A percentile compares a stretch with the other conserved stretches of the same genome.
Evolutionary conservation across 2,797 vertebrate genomes (phyloP).

Genomic region (Macropodus opercularis): DNA sequence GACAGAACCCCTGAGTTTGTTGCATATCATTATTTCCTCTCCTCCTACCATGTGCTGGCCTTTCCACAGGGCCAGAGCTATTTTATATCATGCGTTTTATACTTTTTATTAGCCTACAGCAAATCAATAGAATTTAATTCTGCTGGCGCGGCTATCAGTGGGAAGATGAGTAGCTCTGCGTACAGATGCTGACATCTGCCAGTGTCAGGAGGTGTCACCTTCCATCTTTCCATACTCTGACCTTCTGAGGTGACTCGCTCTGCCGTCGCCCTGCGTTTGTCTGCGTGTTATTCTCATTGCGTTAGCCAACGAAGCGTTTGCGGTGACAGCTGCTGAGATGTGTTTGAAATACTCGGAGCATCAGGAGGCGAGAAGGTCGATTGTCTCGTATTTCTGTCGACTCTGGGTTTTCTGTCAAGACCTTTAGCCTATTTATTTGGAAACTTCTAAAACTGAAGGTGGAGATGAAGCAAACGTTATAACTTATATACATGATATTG

Average conservation of each 20-base stretch:
- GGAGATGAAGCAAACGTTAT: too few species aligned
- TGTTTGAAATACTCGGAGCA: constrained; percentile 46
- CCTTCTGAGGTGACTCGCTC: constrained; percentile 56
- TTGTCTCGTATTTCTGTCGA: constrained; percentile 55
- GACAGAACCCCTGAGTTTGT: constrained; percentile 29
- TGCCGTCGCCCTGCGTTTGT: constrained; percentile 2
- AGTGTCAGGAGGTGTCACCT: constrained; percentile 62
- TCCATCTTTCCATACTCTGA: constrained; percentile 68
- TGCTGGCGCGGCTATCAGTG: constrained; percentile 41
- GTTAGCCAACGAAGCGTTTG: constrained; percentile 56
- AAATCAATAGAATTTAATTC: constrained; percentile 64
- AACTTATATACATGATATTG: too few species aligned
- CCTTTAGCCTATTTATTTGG: neutral
- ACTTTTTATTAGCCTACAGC: constrained; percentile 44
- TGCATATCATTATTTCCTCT: constrained; percentile 48
- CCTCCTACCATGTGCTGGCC: constrained; percentile 18
- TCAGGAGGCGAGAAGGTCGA: constrained; percentile 48
- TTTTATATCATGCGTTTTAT: too few species aligned
- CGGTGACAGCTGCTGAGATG: constrained; percentile 33
- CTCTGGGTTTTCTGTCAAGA: constrained; percentile 51
- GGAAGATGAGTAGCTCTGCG: constrained; percentile 22
- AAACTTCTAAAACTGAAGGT: neutral
- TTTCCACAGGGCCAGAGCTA: constrained; percentile 30
- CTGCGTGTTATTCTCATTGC: constrained; percentile 25
- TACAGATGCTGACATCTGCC: constrained; percentile 46